phyloP scores from a whole-genome alignment of 35 echinoderm and acorn worm genomes.

The Chiridota heheva region DNA sequence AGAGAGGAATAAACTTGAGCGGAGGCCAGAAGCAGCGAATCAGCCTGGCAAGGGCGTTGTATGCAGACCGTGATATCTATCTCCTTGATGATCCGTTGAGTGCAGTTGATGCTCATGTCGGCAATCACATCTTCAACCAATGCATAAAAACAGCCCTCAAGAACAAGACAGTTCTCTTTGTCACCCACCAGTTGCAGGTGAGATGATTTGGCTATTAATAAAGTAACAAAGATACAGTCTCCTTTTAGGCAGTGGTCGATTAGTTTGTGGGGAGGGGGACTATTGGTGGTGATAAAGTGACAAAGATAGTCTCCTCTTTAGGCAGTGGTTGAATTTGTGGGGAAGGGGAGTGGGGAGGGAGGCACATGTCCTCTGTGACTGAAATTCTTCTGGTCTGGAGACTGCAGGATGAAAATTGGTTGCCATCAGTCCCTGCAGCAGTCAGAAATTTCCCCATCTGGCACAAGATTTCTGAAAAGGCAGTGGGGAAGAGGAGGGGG shows the following conservation, averaged over 20 bases:
- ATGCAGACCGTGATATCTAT: constrained; percentile 81
- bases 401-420: no score
- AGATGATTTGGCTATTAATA: neutral
- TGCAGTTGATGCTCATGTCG: constrained; percentile 84
- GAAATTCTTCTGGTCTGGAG: no score
- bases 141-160: constrained; percentile 59
- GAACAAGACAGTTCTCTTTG: constrained; percentile 71
- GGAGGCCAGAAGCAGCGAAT: constrained; percentile 91
- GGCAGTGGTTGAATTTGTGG: neutral
- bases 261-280: no score
- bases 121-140: constrained; percentile 78
- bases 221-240: no score
- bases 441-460: no score
- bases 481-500: no score
- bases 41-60: constrained; percentile 81
- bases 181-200: constrained; percentile 88
- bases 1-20: constrained; percentile 87
- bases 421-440: no score
- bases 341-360: neutral
- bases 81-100: constrained; percentile 83
- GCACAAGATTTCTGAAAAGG: no score
- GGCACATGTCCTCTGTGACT: no score
- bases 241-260: no score
- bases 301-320: neutral
- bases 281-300: no score